Conservation (phyloP, 2,113 vertebrate species). For the Morone chrysops region DNA sequence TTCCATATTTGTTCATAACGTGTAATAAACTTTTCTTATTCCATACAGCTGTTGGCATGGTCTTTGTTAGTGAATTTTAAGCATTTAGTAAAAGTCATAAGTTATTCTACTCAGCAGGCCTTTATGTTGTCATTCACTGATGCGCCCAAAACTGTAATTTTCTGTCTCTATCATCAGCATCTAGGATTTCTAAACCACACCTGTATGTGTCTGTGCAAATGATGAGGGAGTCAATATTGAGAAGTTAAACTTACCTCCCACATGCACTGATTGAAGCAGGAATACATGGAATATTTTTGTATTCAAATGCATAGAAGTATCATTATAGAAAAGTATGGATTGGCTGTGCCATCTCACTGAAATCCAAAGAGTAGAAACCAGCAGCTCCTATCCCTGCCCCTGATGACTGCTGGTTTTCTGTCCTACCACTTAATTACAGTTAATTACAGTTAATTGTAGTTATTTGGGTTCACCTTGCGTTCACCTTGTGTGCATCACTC, state of each 20-base stretch:
- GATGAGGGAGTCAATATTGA: background rate
- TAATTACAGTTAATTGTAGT: conserved; percentile 52
- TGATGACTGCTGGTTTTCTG: conserved; percentile 33
- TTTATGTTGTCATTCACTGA: background rate
- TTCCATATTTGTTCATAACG: too few species aligned
- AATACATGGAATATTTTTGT: too few species aligned
- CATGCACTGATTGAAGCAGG: background rate
- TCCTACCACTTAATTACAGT: conserved; percentile 42
- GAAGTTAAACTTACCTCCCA: conserved; percentile 2
- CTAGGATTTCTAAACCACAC: background rate
- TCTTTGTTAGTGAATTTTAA: too few species aligned
- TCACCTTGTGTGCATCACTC: conserved; percentile 32
- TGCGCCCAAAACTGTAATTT: background rate
- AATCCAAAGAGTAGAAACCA: conserved; percentile 7
- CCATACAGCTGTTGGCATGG: too few species aligned
- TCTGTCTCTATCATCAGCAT: background rate
- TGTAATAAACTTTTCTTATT: too few species aligned
- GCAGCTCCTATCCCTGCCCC: conserved; percentile 8
- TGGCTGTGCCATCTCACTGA: background rate
- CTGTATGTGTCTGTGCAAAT: background rate
- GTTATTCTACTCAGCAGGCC: background rate
- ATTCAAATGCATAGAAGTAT: background rate
- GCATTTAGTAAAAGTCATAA: background rate
- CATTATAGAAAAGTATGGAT: background rate
- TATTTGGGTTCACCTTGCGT: conserved; percentile 51